These are phyloP conservation scores for Prionace glauca DNA, from an alignment of 2,797 vertebrate genomes.

Conservation along the genomic window DNA sequence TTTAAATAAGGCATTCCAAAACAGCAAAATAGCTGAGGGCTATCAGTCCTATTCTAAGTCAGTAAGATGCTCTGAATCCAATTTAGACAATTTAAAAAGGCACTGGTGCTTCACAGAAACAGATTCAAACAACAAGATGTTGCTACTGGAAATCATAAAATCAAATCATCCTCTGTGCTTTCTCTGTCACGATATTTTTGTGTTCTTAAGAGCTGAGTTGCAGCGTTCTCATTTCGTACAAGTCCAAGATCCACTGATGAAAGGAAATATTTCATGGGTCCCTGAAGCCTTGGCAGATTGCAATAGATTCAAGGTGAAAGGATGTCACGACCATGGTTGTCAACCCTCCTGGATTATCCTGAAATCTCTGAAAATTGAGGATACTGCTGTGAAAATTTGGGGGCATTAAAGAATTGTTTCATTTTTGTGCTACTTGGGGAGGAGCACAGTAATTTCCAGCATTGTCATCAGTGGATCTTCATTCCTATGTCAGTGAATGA, in stretches of 20 bases:
- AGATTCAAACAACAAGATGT: background rate
- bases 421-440: background rate
- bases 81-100: background rate
- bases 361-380: background rate
- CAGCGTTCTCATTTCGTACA: background rate
- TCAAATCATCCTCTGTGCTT: background rate
- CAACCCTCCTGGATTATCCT: background rate
- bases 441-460: background rate
- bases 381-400: background rate
- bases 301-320: background rate
- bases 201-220: background rate
- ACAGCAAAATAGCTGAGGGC: background rate
- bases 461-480: background rate
- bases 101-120: background rate
- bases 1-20: slow-evolving; percentile 13
- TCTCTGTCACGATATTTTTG: background rate
- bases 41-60: background rate
- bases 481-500: background rate
- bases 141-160: background rate
- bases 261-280: background rate
- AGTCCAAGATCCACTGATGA: background rate
- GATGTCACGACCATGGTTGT: background rate
- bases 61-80: background rate
- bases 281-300: background rate
- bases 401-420: background rate